Evolutionary conservation across 2,888 invertebrate genomes (phyloP), one percentile per base, ranked within the genome.

Genomic region (Drosophila kuntzei): DNA sequence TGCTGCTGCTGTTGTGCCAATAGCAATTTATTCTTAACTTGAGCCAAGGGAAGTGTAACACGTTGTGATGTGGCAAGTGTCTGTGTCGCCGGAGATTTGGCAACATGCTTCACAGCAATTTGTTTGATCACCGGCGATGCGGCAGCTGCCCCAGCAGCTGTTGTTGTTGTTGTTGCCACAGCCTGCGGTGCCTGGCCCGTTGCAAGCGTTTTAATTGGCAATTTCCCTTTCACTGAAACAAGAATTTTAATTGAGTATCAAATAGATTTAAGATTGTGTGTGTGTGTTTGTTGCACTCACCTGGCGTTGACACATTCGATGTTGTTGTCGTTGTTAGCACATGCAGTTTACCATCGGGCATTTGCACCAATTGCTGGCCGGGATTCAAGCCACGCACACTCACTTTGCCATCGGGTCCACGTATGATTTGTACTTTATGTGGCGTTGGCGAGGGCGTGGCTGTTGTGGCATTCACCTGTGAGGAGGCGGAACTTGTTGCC

Each of bases 271-370:
- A 8, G n/a, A n/a, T n/a, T n/a, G 2, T 3, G 27, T 12, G 32
- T 34, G 2, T 4, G n/a, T 9, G 37, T 37, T 14, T 8, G 9
- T 18, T 12, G 4, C 12, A 65, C 79, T 72, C 53, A 90, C 91
- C 78, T 63, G 76, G 77, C 4, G 73, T 55, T 7, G 71, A 37
- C 16, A 78, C 44, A 53, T 80, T 80, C 9, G 90, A 68, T 29
- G 87, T 62, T 18, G 86, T 74, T 32, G 94, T 93, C 20, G 93
- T 91, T 8, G 93, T 92, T 44, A 94, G 93, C 16, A 98, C 95
- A 90, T 98, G 98, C 22, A 98, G 93, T 91, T 97, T 97, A 0
- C 98, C 98, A 91, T 98, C 98, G 0, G 98, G 96, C 94, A 98
- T 96, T 91, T 98, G 97, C 43, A 98, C 95, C 60, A 98, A 93